Percentiles rank a stretch among this genome's conserved stretches.
These are phyloP conservation scores for Cryptomyrus ogoouensis DNA, from an alignment of 2,113 vertebrate species.

Conservation along the genomic window DNA sequence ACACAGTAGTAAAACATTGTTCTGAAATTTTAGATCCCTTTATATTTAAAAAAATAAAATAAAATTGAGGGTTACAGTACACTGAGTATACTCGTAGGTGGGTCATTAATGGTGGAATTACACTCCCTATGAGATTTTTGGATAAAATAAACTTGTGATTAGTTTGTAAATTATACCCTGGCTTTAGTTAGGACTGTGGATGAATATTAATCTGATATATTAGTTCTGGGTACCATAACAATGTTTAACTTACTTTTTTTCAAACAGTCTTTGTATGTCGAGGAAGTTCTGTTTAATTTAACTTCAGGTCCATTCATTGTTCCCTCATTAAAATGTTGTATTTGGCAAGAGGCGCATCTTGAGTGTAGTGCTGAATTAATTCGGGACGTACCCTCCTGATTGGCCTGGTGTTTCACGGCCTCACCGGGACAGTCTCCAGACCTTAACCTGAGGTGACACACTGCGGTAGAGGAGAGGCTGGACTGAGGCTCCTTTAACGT, in stretches of 20 bases:
- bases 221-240: background rate
- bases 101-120: background rate
- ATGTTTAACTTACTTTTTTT: slow-evolving; percentile 17
- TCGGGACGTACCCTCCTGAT: background rate
- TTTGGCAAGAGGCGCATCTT: slow-evolving; percentile 7
- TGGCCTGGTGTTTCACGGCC: background rate
- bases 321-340: slow-evolving; percentile 4
- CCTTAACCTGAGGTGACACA: background rate
- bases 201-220: background rate
- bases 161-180: background rate
- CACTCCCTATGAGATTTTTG: background rate
- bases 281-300: slow-evolving; percentile 2
- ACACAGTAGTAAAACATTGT: background rate
- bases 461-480: background rate
- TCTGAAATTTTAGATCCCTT: background rate
- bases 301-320: background rate
- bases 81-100: background rate
- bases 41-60: background rate
- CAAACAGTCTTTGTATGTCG: background rate
- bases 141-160: background rate
- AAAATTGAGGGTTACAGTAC: background rate
- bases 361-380: slow-evolving; percentile 2
- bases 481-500: background rate
- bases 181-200: background rate
- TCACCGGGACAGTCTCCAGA: background rate